Percentiles rank a stretch among this genome's conserved stretches.
Evolutionary conservation across 2,888 invertebrate species (phyloP).

Genomic region (Octonoba sinensis): DNA sequence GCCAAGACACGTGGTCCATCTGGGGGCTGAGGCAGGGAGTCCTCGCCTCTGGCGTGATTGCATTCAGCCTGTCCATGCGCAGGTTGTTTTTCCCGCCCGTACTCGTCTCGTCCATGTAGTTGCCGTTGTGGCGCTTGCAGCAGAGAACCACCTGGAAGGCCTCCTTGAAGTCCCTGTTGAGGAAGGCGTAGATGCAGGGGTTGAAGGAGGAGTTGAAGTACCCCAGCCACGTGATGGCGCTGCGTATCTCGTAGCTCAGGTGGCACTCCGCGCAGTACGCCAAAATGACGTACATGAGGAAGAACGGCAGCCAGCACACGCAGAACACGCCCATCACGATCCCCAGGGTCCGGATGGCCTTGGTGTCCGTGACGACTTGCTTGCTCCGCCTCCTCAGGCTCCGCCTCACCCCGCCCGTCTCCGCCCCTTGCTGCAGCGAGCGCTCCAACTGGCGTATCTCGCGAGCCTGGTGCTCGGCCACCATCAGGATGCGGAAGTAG

Average conservation of each 20-base stretch:
- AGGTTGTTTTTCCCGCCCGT: slow-evolving; percentile 30
- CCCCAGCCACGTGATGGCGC: slow-evolving; percentile 74
- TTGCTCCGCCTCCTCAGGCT: slow-evolving; percentile 91
- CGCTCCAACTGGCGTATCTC: slow-evolving; percentile 68
- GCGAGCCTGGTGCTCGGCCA: slow-evolving; percentile 68
- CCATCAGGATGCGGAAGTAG: slow-evolving; percentile 68
- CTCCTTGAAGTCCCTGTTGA: slow-evolving; percentile 94
- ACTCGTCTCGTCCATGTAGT: slow-evolving; percentile 48
- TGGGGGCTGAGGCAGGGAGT: slow-evolving; percentile 60
- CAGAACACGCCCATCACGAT: slow-evolving; percentile 98
- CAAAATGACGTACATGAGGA: slow-evolving; percentile 91
- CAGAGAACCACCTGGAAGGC: slow-evolving; percentile 94
- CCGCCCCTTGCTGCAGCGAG: slow-evolving; percentile 65
- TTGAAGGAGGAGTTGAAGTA: slow-evolving; percentile 78
- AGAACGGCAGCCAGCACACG: slow-evolving; percentile 96
- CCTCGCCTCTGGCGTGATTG: slow-evolving; percentile 54
- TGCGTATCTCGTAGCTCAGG: slow-evolving; percentile 78
- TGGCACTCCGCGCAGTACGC: slow-evolving; percentile 88
- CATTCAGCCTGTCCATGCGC: slow-evolving; percentile 62
- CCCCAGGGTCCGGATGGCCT: slow-evolving; percentile 95
- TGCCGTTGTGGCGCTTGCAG: slow-evolving; percentile 71
- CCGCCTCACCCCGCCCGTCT: slow-evolving; percentile 69
- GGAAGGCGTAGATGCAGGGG: slow-evolving; percentile 93
- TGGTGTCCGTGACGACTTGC: slow-evolving; percentile 93
- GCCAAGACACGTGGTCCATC: slow-evolving; percentile 57